Conservation (phyloP, 2,113 vertebrate species). For the Saccopteryx leptura region DNA sequence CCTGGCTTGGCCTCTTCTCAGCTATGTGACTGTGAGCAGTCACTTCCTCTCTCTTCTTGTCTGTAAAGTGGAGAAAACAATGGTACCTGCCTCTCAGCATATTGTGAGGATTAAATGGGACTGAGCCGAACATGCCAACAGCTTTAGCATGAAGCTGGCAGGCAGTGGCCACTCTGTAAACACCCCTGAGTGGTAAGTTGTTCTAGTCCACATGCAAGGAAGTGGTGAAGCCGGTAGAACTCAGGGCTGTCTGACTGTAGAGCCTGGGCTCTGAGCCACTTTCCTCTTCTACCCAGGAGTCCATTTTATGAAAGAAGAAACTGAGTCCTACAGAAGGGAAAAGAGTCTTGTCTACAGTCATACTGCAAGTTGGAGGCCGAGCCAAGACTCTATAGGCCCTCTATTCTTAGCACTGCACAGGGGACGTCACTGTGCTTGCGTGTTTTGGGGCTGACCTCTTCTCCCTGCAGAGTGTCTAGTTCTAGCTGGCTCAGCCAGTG, state of each 20-base stretch:
- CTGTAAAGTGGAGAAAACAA: neutral
- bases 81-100: neutral
- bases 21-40: neutral
- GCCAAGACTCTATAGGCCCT: neutral
- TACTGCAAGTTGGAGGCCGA: neutral
- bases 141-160: rapidly evolving
- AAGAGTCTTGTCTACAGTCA: neutral
- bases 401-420: rapidly evolving
- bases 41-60: neutral
- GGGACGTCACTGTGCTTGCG: no score
- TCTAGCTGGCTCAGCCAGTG: neutral
- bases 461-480: neutral
- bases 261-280: neutral
- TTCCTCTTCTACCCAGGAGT: neutral
- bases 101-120: neutral
- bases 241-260: neutral
- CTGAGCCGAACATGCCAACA: rapidly evolving
- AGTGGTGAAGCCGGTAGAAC: neutral
- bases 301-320: neutral
- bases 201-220: neutral
- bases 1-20: neutral
- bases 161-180: rapidly evolving
- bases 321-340: neutral
- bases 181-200: no score
- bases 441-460: neutral